Evolutionary conservation across 2,888 invertebrate genomes (phyloP).

Genomic region (Endomychus coccineus): DNA sequence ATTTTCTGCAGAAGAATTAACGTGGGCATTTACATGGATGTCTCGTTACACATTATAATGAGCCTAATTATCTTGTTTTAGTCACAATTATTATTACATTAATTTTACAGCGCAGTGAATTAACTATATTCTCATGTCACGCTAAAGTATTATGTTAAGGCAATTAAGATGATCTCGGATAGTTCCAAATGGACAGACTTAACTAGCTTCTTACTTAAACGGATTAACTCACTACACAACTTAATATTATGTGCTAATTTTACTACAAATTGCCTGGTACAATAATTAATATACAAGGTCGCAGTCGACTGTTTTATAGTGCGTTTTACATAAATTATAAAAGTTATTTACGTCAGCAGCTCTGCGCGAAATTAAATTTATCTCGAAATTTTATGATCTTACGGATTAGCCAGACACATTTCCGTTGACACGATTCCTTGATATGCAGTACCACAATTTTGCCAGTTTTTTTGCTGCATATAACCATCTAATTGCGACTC

Average conservation of each 20-base stretch:
- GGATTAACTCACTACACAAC: slow-evolving; percentile 25
- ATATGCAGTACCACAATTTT: no score
- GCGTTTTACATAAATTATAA: no score
- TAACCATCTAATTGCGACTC: no score
- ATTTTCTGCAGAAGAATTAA: slow-evolving; percentile 14
- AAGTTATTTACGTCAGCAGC: no score
- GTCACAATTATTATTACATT: slow-evolving; percentile 42
- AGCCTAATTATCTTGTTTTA: slow-evolving; percentile 40
- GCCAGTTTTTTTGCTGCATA: no score
- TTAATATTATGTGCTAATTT: slow-evolving; percentile 28
- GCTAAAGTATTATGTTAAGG: slow-evolving; percentile 34
- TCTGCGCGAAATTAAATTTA: no score
- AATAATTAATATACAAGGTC: no score
- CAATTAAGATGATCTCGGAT: slow-evolving; percentile 42
- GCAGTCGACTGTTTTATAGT: no score
- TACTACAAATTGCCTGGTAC: slow-evolving; percentile 20
- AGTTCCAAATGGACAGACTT: slow-evolving; percentile 40
- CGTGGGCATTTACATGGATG: slow-evolving; percentile 31
- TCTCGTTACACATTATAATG: slow-evolving; percentile 40
- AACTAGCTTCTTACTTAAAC: slow-evolving; percentile 29
- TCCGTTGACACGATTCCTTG: no score
- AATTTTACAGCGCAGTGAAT: slow-evolving; percentile 39
- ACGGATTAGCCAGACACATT: no score
- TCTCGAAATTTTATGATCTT: no score
- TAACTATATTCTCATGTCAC: slow-evolving; percentile 35